These are phyloP conservation scores for Chamaetylas fuelleborni DNA, from an alignment of 2,113 vertebrate genomes.

Conservation along the genomic window DNA sequence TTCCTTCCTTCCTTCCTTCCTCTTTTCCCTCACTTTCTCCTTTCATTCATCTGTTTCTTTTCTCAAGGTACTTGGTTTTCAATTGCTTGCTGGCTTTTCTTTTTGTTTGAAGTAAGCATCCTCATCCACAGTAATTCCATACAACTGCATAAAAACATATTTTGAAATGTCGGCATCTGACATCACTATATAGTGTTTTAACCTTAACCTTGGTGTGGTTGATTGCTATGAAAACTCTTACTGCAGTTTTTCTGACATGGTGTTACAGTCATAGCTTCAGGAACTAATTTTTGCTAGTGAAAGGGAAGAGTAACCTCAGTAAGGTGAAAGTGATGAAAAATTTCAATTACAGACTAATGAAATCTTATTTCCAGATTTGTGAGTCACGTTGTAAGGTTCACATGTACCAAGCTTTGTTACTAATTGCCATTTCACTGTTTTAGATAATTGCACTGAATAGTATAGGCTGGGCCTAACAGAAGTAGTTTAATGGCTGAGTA, in stretches of 20 bases:
- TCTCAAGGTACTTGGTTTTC: not conserved
- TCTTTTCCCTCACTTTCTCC: no score
- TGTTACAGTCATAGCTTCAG: not conserved
- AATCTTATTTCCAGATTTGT: constrained; percentile 26
- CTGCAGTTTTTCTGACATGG: not conserved
- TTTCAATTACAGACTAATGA: constrained; percentile 42
- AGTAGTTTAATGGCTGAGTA: constrained; percentile 17
- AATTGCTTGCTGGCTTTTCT: not conserved
- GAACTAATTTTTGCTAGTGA: not conserved
- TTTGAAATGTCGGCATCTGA: not conserved
- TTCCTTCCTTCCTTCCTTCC: no score
- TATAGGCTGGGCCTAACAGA: constrained; percentile 17
- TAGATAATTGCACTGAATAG: constrained; percentile 54
- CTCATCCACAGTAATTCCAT: not conserved
- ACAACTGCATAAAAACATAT: not conserved
- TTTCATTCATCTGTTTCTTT: not conserved
- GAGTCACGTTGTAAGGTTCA: not conserved
- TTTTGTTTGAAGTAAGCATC: not conserved
- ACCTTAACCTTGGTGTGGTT: not conserved
- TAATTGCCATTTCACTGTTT: constrained; percentile 60
- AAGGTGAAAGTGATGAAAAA: constrained; percentile 12
- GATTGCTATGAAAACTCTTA: not conserved
- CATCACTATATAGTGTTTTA: not conserved
- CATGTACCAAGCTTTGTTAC: constrained; percentile 14
- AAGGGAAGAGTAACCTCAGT: not conserved